Evolutionary conservation across 2,113 vertebrate genomes (phyloP).

Genomic region (Dunckerocampus dactyliophorus): DNA sequence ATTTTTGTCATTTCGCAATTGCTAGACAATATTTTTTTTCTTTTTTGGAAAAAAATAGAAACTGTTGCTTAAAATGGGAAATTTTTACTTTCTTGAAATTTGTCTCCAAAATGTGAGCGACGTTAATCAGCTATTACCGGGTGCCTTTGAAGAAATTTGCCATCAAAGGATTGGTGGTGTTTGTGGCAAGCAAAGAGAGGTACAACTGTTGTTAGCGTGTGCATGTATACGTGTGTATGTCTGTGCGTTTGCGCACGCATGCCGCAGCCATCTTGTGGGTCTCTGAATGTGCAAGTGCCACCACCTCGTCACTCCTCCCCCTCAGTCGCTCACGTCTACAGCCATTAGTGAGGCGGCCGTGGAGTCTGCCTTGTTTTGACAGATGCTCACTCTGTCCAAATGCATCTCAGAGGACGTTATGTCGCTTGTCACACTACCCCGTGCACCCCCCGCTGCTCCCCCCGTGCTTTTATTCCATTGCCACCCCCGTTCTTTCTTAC

Average conservation of each 20-base stretch:
- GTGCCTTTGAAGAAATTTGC: slow-evolving; percentile 50
- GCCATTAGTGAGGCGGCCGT: slow-evolving; percentile 72
- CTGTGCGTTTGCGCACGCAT: slow-evolving; percentile 6
- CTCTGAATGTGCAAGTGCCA: slow-evolving; percentile 43
- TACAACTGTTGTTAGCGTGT: slow-evolving; percentile 40
- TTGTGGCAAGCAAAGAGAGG: slow-evolving; percentile 30
- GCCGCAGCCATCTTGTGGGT: slow-evolving; percentile 29
- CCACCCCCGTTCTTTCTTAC: slow-evolving; percentile 34
- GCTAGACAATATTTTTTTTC: too few relatives aligned
- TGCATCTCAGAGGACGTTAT: slow-evolving; percentile 76
- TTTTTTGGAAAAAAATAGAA: too few relatives aligned
- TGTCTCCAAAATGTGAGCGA: too few relatives aligned
- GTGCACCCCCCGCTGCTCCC: slow-evolving; percentile 21
- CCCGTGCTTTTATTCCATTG: slow-evolving; percentile 31
- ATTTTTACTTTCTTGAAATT: too few relatives aligned
- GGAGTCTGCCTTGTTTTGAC: slow-evolving; percentile 77
- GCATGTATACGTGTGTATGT: slow-evolving; percentile 13
- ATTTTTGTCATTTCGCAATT: too few relatives aligned
- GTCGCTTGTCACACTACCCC: slow-evolving; percentile 66
- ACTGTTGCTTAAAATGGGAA: too few relatives aligned
- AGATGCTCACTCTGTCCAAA: slow-evolving; percentile 79
- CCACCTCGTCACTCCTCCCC: slow-evolving; percentile 39
- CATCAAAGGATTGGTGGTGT: slow-evolving; percentile 56
- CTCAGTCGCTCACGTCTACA: slow-evolving; percentile 62
- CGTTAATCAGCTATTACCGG: too few relatives aligned